Evolutionary conservation across 2,113 vertebrate genomes (phyloP).

Genomic region (Lampris megalopsis): DNA sequence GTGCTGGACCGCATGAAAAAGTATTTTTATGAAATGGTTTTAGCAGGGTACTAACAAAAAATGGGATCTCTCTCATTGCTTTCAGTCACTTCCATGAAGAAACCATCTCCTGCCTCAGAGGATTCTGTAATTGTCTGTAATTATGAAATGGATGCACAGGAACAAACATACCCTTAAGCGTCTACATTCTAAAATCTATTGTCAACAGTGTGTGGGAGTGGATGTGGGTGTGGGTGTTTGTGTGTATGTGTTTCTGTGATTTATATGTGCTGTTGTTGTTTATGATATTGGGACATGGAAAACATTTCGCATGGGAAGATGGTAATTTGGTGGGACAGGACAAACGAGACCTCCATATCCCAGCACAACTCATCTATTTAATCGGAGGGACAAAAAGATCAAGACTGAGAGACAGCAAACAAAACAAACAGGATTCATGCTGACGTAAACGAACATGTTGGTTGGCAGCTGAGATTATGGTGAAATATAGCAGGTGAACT

Average conservation of each 20-base stretch:
- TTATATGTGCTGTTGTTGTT: constrained; percentile 6
- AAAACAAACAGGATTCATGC: too few species aligned
- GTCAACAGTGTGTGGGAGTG: not conserved
- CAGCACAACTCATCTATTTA: too few species aligned
- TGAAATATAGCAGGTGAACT: too few species aligned
- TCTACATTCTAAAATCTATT: constrained; percentile 15
- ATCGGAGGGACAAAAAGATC: too few species aligned
- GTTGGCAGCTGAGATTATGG: too few species aligned
- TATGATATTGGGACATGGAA: constrained; percentile 6
- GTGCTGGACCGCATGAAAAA: too few species aligned
- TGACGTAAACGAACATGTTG: too few species aligned
- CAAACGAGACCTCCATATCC: constrained; percentile 18
- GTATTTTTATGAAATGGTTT: too few species aligned
- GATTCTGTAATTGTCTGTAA: constrained; percentile 43
- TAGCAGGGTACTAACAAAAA: too few species aligned
- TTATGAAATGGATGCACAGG: constrained; percentile 37
- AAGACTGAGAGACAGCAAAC: too few species aligned
- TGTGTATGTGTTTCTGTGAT: not conserved
- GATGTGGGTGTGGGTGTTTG: not conserved
- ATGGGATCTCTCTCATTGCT: too few species aligned
- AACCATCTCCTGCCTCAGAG: not conserved
- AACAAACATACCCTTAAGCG: constrained; percentile 25
- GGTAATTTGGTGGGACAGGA: not conserved
- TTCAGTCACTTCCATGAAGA: too few species aligned
- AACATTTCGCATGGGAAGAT: not conserved